phyloP scores from a whole-genome alignment of 2,888 invertebrate genomes.

The Drosophila sordidula region DNA sequence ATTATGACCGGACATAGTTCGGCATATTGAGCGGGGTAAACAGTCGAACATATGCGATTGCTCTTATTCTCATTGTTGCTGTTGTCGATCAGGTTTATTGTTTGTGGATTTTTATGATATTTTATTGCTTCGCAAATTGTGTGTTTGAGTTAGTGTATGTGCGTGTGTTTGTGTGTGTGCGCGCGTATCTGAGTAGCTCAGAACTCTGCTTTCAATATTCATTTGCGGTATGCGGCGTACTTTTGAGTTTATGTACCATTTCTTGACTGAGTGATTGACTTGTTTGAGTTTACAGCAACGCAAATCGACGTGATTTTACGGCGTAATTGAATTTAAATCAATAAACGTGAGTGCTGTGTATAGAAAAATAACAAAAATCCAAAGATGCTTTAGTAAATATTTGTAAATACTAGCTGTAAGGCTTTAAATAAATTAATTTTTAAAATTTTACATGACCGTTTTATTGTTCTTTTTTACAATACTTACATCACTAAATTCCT shows the following conservation, averaged over 20 bases:
- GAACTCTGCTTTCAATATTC: slow-evolving; percentile 24
- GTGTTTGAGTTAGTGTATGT: background rate
- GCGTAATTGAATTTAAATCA: slow-evolving; percentile 28
- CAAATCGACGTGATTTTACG: slow-evolving; percentile 47
- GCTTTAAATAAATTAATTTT: background rate
- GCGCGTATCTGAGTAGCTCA: slow-evolving; percentile 3
- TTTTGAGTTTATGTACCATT: slow-evolving; percentile 45
- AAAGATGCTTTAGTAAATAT: background rate
- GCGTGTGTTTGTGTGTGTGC: background rate
- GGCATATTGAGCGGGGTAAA: background rate
- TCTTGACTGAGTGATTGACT: slow-evolving; percentile 56
- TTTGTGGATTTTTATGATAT: slow-evolving; percentile 59
- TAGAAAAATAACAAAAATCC: slow-evolving; percentile 3
- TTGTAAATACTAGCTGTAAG: background rate
- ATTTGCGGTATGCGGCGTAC: slow-evolving; percentile 24
- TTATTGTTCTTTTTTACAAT: background rate
- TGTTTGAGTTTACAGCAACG: slow-evolving; percentile 36
- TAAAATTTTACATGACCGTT: background rate
- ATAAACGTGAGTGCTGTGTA: slow-evolving; percentile 2
- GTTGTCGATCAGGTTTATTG: slow-evolving; percentile 47
- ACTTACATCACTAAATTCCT: background rate
- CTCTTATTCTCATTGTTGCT: slow-evolving; percentile 17
- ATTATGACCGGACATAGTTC: background rate
- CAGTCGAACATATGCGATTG: slow-evolving; percentile 26
- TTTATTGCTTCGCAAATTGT: slow-evolving; percentile 48